Evolutionary conservation across 1,140 invertebrate species (phyloP), one percentile per base, ranked within the genome.

Genomic region (Hycleus cichorii): DNA sequence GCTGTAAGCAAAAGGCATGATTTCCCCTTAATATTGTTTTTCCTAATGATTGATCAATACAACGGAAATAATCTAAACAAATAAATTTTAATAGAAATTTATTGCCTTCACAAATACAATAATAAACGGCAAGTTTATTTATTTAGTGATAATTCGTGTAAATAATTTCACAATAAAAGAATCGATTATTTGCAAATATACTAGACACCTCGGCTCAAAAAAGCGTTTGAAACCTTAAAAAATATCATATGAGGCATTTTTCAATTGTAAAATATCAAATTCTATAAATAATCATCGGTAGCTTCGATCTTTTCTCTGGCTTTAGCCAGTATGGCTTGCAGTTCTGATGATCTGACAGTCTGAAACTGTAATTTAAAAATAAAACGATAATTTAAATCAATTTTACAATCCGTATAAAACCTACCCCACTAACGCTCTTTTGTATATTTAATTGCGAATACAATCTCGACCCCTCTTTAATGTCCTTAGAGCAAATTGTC

Each of bases 401-500:
- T 32, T 40, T 57, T 47, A 47, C 3, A 12, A 18, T 47, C 18
- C 18, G 45, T 47, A 47, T 25, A 47, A 18, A 26, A 74, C 77
- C 80, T 80, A 92, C 90, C 76, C 87, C 87, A 62, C 82, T 85
- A 39, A 86, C 80, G 68, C 84, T 89, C 64, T 87, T 80, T 67
- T 90, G 89, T 49, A 91, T 78, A 1, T 83, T 82, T 24, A 93
- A 75, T 69, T 90, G 88, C 42, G 85, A 86, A 64, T 85, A 81
- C 4, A 93, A 78, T 4, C 87, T 77, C 58, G 79, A 78, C 43
- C 89, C 90, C 69, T 91, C 89, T 32, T 81, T 76, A 32, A 32
- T 32, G 7, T 32, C 7, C 4, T 74, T 65, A 0, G 87, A 88
- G 63, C 84, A 85, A 61, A 84, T 79, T 39, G 81, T 78, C 61